Percentiles rank a stretch among this genome's conserved stretches.
Evolutionary conservation across 2,888 invertebrate species (phyloP).

Genomic region (Volucella zonaria): DNA sequence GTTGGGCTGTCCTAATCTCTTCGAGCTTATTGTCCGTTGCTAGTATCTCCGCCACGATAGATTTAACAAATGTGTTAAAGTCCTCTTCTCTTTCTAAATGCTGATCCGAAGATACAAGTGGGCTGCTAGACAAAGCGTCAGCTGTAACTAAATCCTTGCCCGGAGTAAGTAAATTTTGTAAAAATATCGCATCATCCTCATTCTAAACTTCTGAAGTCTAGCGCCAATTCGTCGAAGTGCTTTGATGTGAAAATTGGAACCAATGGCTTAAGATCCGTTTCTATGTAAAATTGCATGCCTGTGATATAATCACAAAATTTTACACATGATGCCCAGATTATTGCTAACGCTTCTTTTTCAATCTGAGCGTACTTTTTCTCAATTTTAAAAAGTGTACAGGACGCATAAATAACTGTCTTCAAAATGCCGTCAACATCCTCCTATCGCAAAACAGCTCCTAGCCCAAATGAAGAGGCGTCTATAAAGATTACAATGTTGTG

Average conservation of each 20-base stretch:
- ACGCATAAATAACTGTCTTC: slow-evolving; percentile 36
- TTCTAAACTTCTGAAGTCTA: slow-evolving; percentile 3
- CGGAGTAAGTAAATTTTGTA: neutral
- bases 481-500: neutral
- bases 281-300: slow-evolving; percentile 2
- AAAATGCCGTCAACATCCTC: slow-evolving; percentile 18
- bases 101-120: slow-evolving; percentile 9
- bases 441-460: slow-evolving; percentile 42
- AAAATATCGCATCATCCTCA: neutral
- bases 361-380: slow-evolving; percentile 37
- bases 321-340: slow-evolving; percentile 19
- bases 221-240: slow-evolving; percentile 31
- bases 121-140: slow-evolving; percentile 24
- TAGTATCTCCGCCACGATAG: slow-evolving; percentile 8
- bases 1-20: slow-evolving; percentile 5
- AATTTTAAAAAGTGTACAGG: slow-evolving; percentile 4
- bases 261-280: slow-evolving; percentile 16
- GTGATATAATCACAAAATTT: slow-evolving; percentile 28
- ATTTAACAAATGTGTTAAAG: slow-evolving; percentile 13
- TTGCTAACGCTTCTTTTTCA: slow-evolving; percentile 43
- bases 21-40: neutral
- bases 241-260: slow-evolving; percentile 25
- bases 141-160: slow-evolving; percentile 25
- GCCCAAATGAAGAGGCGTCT: slow-evolving; percentile 32
- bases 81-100: slow-evolving; percentile 5